Base-by-base conservation (phyloP, 2,113 vertebrate species). In the Elaphurus davidianus region DNA sequence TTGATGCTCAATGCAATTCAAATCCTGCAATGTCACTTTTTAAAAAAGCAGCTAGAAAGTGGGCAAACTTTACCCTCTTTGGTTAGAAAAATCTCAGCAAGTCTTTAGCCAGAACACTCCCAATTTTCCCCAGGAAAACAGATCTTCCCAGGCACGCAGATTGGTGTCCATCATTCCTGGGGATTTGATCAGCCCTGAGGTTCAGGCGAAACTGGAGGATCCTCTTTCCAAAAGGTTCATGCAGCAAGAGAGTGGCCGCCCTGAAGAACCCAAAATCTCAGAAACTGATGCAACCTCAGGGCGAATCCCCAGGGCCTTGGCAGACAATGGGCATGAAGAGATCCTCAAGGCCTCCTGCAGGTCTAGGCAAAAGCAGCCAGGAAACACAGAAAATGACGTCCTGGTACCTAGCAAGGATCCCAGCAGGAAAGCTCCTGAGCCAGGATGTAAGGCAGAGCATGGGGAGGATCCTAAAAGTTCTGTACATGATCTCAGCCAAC, bases 401-500 rank as follows among this genome's bases (percentile, higher is more conserved):
- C 33, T 45, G 27, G 14, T 11, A 17, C 27, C 27, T 67, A 50
- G 50, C 17, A 14, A 1, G 15, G 12, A 14, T 13, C 23, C 2
- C 2, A 13, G 19, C 45, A 19, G 45, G 59, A 5, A 55, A 19
- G 10, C 13, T 12, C 33, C 78, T 83, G 30, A 6, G 12, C 15
- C n/a, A 40, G 15, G 45, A 27, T 30, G 16, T 55, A 55, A 21
- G 19, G 55, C 55, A 55, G 55, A 55, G 16, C 5, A 6, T 43
- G 7, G 28, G 17, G 17, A 43, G 17, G 76, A 16, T 33, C 60
- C 33, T 27, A 10, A 15, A 59, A 43, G 17, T 45, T 23, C 12
- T 27, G 15, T 1, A 6, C 1, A 21, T 5, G 25, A 8, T 40
- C 5, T 11, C 16, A 30, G 3, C 13, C 1, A 36, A 23, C 1